Base-by-base conservation (phyloP, 2,888 invertebrate genomes). In the Stenotaenia linearis region DNA sequence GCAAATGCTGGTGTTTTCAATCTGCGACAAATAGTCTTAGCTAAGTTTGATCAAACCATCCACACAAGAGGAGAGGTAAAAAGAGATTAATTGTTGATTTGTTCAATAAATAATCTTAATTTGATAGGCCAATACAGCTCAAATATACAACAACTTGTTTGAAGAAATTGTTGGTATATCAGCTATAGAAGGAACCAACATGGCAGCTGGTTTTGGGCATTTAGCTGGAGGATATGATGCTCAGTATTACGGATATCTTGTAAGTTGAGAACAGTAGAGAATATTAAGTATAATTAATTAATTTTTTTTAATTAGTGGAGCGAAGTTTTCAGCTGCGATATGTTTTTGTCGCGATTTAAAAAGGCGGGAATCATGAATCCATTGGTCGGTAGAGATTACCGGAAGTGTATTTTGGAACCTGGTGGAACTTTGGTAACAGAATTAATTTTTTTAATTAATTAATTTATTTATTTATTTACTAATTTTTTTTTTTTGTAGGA, bases 191-290 rank as follows among this genome's bases (percentile, higher is more conserved):
- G 85, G 85, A 32, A 88, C 88, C 37, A 88, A 88, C 83, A 87
- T 88, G 86, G 83, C 88, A 12, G 88, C 88, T 3, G 86, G 86
- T n/a, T 88, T 89, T 84, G 86, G 86, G 28, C 89, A 89, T 83
- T 81, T 89, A 74, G 87, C 86, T 40, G 86, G 86, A 4, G 88
- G 88, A 15, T 89, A 89, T 83, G 88, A 88, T 84, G 88, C 88
- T 32, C 87, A 88, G 81, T 89, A 89, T 82, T 89, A 89, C 83
- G 87, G 88, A 40, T 89, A 89, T 82, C 82, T 89, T 86, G 88
- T 88, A 83, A 83, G 85, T 81, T 12, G 6, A 18, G 6, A 4
- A 3, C 5, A 5, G 1, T 56, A 18, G 56, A 37, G 12, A 37
- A 37, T 1, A 37, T n/a, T n/a, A 37, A 37, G 10, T 18, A 18